Conservation (phyloP, 2,797 vertebrate genomes). For the Sebastes cheni region DNA sequence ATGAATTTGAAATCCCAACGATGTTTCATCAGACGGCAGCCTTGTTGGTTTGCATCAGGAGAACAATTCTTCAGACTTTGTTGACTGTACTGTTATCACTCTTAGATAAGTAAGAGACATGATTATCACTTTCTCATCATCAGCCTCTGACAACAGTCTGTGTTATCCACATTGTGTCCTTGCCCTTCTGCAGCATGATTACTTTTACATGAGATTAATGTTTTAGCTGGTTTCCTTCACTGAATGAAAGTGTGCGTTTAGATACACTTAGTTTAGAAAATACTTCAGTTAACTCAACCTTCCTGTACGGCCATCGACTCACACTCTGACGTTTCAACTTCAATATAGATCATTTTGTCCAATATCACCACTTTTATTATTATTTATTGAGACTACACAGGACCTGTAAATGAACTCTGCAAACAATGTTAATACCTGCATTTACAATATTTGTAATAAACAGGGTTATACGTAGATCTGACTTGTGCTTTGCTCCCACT, state of each 20-base stretch:
- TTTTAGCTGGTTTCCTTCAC: neutral
- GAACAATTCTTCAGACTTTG: neutral
- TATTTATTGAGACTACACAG: constrained; percentile 11
- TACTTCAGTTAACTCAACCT: neutral
- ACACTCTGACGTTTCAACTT: neutral
- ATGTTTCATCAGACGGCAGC: constrained; percentile 4
- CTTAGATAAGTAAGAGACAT: constrained; percentile 12
- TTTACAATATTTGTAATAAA: constrained; percentile 70
- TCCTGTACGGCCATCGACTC: neutral
- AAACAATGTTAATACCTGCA: constrained; percentile 17
- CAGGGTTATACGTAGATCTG: constrained; percentile 8
- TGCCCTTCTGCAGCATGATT: neutral
- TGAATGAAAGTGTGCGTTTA: neutral
- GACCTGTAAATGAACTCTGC: constrained; percentile 14
- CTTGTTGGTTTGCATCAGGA: neutral
- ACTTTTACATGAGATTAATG: neutral
- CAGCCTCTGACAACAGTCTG: neutral
- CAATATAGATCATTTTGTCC: neutral
- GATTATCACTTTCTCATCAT: neutral
- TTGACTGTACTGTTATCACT: neutral
- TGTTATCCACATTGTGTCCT: constrained; percentile 9
- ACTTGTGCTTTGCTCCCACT: neutral
- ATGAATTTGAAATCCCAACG: neutral
- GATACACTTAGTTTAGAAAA: neutral
- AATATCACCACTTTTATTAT: neutral